phyloP scores from a whole-genome alignment of 2,113 vertebrate species.

The Xiphophorus maculatus region DNA sequence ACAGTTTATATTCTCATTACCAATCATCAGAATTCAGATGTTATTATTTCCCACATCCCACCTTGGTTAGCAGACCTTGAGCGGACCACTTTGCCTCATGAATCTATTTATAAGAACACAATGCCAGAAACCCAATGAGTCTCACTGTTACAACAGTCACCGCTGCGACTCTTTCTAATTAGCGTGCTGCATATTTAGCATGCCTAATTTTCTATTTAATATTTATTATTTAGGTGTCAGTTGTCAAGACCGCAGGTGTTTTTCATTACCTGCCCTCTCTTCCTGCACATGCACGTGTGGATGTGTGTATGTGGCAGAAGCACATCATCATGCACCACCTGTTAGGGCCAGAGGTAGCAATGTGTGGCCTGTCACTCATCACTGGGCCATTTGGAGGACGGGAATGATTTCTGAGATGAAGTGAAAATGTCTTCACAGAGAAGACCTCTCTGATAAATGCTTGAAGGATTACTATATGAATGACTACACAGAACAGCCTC shows the following conservation, averaged over 20 bases:
- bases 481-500: slow-evolving; percentile 33
- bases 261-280: slow-evolving; percentile 39
- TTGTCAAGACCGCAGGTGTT: slow-evolving; percentile 72
- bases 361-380: slow-evolving; percentile 56
- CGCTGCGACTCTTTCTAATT: slow-evolving; percentile 46
- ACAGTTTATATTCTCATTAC: slow-evolving; percentile 9
- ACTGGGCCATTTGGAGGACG: slow-evolving; percentile 17
- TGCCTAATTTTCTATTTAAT: slow-evolving; percentile 65
- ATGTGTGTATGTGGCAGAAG: slow-evolving; percentile 35
- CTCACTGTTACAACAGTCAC: slow-evolving; percentile 39
- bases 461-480: slow-evolving; percentile 42
- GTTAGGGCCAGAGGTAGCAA: slow-evolving; percentile 38
- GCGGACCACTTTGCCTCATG: slow-evolving; percentile 44
- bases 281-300: slow-evolving; percentile 20
- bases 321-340: slow-evolving; percentile 60
- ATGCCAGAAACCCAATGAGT: slow-evolving; percentile 37
- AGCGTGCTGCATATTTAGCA: slow-evolving; percentile 59
- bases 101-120: slow-evolving; percentile 60
- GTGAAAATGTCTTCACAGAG: slow-evolving; percentile 47
- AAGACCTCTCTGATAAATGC: slow-evolving; percentile 43
- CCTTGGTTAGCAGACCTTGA: slow-evolving; percentile 32
- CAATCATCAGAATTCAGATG: slow-evolving; percentile 31
- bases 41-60: slow-evolving; percentile 22
- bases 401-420: slow-evolving; percentile 47
- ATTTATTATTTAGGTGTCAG: slow-evolving; percentile 70